Percentiles rank a stretch among this genome's conserved stretches.
Evolutionary conservation across 2,113 vertebrate genomes (phyloP).

Genomic region (Heterocephalus glaber): DNA sequence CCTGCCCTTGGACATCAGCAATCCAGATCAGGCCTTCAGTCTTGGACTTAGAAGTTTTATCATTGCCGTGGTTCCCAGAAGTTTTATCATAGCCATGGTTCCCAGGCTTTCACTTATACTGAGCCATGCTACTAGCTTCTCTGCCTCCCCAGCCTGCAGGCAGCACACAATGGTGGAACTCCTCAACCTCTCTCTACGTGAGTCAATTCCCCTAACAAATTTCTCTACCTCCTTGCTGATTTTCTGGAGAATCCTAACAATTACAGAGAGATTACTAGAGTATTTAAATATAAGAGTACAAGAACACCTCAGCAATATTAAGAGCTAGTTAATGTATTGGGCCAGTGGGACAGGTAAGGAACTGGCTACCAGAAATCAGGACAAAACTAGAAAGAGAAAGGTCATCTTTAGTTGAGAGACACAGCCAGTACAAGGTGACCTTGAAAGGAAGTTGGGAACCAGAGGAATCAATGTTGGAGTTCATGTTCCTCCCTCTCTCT

Average conservation of each 20-base stretch:
- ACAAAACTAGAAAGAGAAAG: not conserved
- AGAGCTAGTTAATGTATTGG: not conserved
- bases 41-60: not conserved
- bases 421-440: not conserved
- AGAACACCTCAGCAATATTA: not conserved
- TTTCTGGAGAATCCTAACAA: not conserved
- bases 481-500: not conserved
- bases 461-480: not conserved
- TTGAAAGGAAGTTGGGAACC: not conserved
- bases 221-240: not conserved
- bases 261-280: not conserved
- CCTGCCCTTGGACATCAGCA: not conserved
- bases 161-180: rapidly evolving
- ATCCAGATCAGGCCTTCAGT: not conserved
- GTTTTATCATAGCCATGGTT: not conserved
- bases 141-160: not conserved
- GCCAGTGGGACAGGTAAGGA: not conserved
- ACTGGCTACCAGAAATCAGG: not conserved
- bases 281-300: not conserved
- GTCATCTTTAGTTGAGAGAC: not conserved
- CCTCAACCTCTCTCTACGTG: not conserved
- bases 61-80: not conserved
- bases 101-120: not conserved
- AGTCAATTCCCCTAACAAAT: not conserved
- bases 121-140: not conserved